Evolutionary conservation across 2,888 invertebrate species (phyloP).

Genomic region (Criorhina ranunculi): DNA sequence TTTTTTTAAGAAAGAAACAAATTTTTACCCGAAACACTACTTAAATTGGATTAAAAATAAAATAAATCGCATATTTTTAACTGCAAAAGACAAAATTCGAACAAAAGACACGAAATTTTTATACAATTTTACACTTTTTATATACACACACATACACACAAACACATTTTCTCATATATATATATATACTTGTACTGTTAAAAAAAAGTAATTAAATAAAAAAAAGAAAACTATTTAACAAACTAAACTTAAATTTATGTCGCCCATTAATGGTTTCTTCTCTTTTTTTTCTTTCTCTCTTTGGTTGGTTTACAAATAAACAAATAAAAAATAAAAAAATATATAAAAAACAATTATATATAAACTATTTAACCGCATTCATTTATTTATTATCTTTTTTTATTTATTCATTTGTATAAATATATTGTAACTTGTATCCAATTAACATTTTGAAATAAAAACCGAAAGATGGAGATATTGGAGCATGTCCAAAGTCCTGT

Average conservation of each 20-base stretch:
- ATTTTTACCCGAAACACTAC: conserved; percentile 16
- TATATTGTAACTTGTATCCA: conserved; percentile 10
- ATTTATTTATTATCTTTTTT: conserved; percentile 39
- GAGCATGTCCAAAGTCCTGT: conserved; percentile 84
- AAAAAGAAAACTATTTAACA: conserved; percentile 42
- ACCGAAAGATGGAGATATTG: conserved; percentile 84
- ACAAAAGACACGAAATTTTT: conserved; percentile 21
- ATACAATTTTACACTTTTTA: not conserved
- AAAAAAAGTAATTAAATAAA: conserved; percentile 17
- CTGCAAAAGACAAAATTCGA: conserved; percentile 44
- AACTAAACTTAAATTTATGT: conserved; percentile 60
- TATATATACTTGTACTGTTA: too few species aligned
- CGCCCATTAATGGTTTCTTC: conserved; percentile 74
- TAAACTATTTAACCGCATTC: conserved; percentile 35
- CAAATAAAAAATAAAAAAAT: conserved; percentile 32
- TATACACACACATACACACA: conserved; percentile 17
- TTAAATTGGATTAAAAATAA: conserved; percentile 45
- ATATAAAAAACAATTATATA: not conserved
- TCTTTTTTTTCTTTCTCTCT: conserved; percentile 76
- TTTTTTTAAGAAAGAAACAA: conserved; percentile 8
- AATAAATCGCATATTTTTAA: conserved; percentile 21
- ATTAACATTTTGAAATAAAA: conserved; percentile 20
- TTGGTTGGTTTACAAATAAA: conserved; percentile 71
- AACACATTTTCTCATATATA: not conserved
- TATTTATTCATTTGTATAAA: conserved; percentile 42